Evolutionary conservation across 2,888 invertebrate genomes (phyloP).

Genomic region (Ptychoptera contaminata): DNA sequence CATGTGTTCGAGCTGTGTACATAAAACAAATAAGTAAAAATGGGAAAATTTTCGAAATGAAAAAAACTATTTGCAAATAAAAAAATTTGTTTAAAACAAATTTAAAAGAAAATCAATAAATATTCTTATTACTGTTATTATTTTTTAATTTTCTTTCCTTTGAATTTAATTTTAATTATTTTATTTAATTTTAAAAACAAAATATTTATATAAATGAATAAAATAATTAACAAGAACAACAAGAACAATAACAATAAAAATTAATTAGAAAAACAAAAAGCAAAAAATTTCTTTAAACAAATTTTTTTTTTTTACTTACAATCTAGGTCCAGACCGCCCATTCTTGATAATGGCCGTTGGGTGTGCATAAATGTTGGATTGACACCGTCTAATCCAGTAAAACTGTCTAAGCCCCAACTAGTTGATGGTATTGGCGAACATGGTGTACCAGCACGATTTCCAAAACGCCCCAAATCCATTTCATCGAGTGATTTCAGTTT

Average conservation of each 20-base stretch:
- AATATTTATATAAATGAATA: background rate
- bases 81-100: background rate
- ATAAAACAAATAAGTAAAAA: background rate
- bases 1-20: constrained; percentile 23
- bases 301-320: constrained; percentile 17
- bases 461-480: constrained; percentile 49
- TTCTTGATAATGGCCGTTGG: constrained; percentile 39
- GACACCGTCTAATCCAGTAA: constrained; percentile 39
- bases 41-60: background rate
- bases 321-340: constrained; percentile 30
- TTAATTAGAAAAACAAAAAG: background rate
- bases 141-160: background rate
- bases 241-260: background rate
- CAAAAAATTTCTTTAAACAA: background rate
- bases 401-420: constrained; percentile 45
- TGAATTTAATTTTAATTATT: background rate
- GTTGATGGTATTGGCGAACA: constrained; percentile 45
- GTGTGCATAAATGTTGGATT: constrained; percentile 42
- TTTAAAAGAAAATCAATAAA: background rate
- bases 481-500: constrained; percentile 60
- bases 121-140: background rate
- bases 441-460: constrained; percentile 43
- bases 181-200: background rate
- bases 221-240: background rate
- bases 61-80: background rate